phyloP scores from a whole-genome alignment of 2,888 invertebrate genomes.

The Luperina testacea region DNA sequence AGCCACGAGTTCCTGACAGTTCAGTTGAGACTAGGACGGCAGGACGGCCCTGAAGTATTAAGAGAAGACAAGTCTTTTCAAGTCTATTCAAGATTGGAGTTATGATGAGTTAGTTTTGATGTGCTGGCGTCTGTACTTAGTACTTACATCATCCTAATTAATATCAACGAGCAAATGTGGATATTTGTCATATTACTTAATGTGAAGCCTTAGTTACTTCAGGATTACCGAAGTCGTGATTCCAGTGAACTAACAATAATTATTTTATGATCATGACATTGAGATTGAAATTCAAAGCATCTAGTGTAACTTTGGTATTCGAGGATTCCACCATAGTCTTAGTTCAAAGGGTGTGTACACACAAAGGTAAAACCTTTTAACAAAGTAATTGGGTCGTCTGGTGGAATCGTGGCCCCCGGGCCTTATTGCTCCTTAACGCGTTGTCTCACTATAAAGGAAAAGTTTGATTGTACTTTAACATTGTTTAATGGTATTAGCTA shows the following conservation, averaged over 20 bases:
- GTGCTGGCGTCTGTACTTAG: too few species aligned
- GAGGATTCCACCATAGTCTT: constrained; percentile 5
- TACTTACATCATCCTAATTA: neutral
- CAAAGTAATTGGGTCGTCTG: constrained; percentile 19
- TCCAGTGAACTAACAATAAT: neutral
- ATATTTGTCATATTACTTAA: neutral
- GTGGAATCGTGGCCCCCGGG: neutral
- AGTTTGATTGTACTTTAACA: neutral
- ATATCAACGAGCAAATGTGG: neutral
- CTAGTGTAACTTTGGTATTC: constrained; percentile 8
- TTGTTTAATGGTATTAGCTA: constrained; percentile 12
- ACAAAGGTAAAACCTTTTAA: constrained; percentile 10
- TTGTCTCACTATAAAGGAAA: constrained; percentile 6
- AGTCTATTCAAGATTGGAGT: neutral
- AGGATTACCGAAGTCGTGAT: neutral
- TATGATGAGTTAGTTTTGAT: too few species aligned
- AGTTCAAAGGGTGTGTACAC: constrained; percentile 12
- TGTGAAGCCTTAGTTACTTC: neutral
- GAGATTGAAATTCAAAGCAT: constrained; percentile 2
- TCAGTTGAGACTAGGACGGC: neutral
- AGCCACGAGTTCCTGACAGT: neutral
- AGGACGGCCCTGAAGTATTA: constrained; percentile 1
- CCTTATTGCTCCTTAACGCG: constrained; percentile 13
- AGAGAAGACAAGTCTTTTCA: neutral
- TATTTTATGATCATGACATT: constrained; percentile 1